A percentile compares a stretch with the other conserved stretches of the same genome.
Conservation (phyloP, 1,140 invertebrate genomes). For the Drosophila ambigua region DNA sequence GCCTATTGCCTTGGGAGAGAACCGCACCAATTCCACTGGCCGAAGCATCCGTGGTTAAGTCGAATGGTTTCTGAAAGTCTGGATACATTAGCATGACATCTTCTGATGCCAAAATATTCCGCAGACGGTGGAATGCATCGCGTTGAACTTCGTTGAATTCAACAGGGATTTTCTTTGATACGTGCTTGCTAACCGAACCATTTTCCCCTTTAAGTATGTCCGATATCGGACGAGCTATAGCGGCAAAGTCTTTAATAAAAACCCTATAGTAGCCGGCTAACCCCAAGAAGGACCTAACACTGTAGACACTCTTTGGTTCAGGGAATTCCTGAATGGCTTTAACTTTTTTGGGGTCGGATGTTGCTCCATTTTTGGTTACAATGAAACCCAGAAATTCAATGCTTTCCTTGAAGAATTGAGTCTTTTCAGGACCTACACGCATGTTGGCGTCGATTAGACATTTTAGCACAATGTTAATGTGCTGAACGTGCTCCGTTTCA, state of each 20-base stretch:
- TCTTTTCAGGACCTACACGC: slow-evolving; percentile 1
- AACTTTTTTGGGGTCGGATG: slow-evolving; percentile 16
- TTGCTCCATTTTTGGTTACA: slow-evolving; percentile 7
- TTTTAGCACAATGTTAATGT: slow-evolving; percentile 26
- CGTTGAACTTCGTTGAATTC: slow-evolving; percentile 9
- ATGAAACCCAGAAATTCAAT: slow-evolving; percentile 21
- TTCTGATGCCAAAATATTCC: slow-evolving; percentile 39
- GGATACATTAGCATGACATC: slow-evolving; percentile 28
- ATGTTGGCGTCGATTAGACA: slow-evolving; percentile 3
- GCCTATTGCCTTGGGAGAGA: slow-evolving; percentile 26
- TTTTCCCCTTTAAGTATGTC: slow-evolving; percentile 21
- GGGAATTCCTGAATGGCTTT: slow-evolving; percentile 8
- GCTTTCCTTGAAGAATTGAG: slow-evolving; percentile 11
- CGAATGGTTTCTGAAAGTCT: slow-evolving; percentile 36
- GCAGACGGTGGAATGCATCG: slow-evolving; percentile 5
- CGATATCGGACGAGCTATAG: slow-evolving; percentile 23
- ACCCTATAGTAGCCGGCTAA: slow-evolving; percentile 18
- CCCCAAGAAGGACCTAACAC: slow-evolving; percentile 15
- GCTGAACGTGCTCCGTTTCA: slow-evolving; percentile 7
- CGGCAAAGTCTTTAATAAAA: slow-evolving; percentile 22
- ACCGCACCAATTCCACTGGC: slow-evolving; percentile 30
- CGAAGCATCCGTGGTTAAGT: slow-evolving; percentile 39
- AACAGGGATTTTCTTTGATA: slow-evolving; percentile 8
- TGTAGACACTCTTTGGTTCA: slow-evolving; percentile 7
- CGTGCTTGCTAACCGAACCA: slow-evolving; percentile 15